phyloP scores from a whole-genome alignment of 1,140 invertebrate genomes.

The Plodia interpunctella region DNA sequence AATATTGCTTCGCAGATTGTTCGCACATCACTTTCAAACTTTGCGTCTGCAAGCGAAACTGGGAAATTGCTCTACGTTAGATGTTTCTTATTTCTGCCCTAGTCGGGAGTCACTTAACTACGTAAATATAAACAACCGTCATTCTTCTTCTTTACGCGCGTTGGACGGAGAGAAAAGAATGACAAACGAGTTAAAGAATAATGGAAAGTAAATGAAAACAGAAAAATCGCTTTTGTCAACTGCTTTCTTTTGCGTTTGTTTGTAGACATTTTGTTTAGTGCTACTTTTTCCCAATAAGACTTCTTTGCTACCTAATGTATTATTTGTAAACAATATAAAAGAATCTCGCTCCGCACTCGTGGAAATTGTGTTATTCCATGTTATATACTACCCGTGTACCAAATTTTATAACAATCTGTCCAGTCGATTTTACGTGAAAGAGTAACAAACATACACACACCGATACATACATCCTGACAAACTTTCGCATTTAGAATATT shows the following conservation, averaged over 20 bases:
- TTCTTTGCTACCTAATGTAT: not conserved
- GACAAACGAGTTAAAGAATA: constrained; percentile 71
- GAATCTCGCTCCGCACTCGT: no score
- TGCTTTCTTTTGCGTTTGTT: constrained; percentile 38
- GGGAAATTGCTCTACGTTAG: constrained; percentile 19
- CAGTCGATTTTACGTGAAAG: no score
- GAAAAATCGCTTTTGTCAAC: constrained; percentile 64
- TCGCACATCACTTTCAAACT: constrained; percentile 9
- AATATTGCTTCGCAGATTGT: constrained; percentile 10
- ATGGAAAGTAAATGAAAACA: constrained; percentile 72
- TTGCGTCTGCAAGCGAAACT: constrained; percentile 6
- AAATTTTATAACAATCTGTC: no score
- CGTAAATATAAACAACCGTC: constrained; percentile 62
- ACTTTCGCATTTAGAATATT: no score
- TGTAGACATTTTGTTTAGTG: constrained; percentile 21
- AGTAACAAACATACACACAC: no score
- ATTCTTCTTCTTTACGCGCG: constrained; percentile 60
- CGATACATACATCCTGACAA: no score
- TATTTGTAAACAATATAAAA: no score
- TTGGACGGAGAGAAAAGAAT: constrained; percentile 58
- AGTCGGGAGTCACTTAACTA: constrained; percentile 52
- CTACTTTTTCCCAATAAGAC: not conserved
- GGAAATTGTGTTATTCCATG: no score
- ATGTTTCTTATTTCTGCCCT: constrained; percentile 44
- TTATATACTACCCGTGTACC: no score